phyloP scores from a whole-genome alignment of 2,888 invertebrate genomes.

The Lasius fuliginosus region DNA sequence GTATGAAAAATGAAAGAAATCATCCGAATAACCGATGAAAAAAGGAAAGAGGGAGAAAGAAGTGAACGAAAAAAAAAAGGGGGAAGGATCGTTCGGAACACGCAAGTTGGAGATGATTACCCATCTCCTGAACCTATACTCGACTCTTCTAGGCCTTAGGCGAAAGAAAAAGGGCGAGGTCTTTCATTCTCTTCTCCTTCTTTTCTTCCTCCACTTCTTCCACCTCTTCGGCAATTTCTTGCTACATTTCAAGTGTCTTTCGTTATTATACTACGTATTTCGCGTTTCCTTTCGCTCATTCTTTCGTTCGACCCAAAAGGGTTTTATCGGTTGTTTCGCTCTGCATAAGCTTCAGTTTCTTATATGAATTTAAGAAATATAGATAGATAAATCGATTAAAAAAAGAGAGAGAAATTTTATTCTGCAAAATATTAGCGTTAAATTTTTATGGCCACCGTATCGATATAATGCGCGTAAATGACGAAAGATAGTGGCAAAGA shows the following conservation, averaged over 20 bases:
- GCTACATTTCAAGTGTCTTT: slow-evolving; percentile 62
- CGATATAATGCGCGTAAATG: slow-evolving; percentile 24
- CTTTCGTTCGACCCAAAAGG: not conserved
- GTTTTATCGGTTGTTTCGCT: slow-evolving; percentile 3
- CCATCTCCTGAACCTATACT: slow-evolving; percentile 78
- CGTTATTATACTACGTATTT: slow-evolving; percentile 62
- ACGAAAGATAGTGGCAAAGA: slow-evolving; percentile 38
- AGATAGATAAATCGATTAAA: not conserved
- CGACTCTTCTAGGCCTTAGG: slow-evolving; percentile 75
- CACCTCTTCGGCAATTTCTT: slow-evolving; percentile 35
- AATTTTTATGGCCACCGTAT: not conserved
- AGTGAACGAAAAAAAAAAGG: slow-evolving; percentile 32
- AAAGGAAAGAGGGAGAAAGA: slow-evolving; percentile 46
- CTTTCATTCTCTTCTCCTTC: slow-evolving; percentile 68
- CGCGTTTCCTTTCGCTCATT: slow-evolving; percentile 38
- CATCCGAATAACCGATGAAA: slow-evolving; percentile 65
- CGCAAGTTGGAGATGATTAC: slow-evolving; percentile 85
- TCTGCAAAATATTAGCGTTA: not conserved
- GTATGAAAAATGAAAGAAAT: slow-evolving; percentile 82
- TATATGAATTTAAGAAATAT: not conserved
- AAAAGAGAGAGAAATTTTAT: not conserved
- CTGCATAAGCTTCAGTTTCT: not conserved
- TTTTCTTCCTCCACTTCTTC: slow-evolving; percentile 34
- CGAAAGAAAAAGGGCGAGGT: slow-evolving; percentile 70
- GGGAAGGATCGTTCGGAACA: slow-evolving; percentile 80